Base-by-base conservation (phyloP, 2,113 vertebrate species). In the Thymallus thymallus region DNA sequence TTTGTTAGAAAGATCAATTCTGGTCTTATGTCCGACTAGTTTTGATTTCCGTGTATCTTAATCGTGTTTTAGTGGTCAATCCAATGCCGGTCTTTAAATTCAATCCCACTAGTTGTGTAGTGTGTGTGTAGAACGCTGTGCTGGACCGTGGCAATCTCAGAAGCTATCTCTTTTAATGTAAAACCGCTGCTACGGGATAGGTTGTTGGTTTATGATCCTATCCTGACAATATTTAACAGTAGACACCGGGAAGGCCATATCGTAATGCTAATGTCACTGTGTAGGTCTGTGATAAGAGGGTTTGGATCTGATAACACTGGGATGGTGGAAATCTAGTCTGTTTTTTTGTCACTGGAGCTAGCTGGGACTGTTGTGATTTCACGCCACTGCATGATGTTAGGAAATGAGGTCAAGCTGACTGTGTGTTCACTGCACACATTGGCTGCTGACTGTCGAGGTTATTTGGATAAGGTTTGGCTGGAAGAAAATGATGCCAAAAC, bases 191-290 rank as follows among this genome's bases (percentile, higher is more conserved):
- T 26, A 46, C 32, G 9, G 6, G 20, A 68, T 35, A 69, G 41
- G 22, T 13, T 48, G 67, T 68, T 23, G n/a, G 66, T 22, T 41
- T 69, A 18, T 24, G 45, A 51, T 69, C 23, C 13, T 51, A 69
- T 69, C 41, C 12, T 20, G 45, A 14, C 68, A 18, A 4, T 70
- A 29, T 56, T 70, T 70, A 23, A 70, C 46, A 70, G 46, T 46
- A 68, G 66, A 41, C 35, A 68, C 32, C 10, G n/a, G 20, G 66
- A 45, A 30, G 3, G 20, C 22, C 24, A 26, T 68, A 45, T 41
- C 66, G 12, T 45, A 45, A 68, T 55, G 63, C 77, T 75, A 75
- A 78, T 70, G 68, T 79, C 18, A 65, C 20, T 71, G 66, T 66
- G 72, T 73, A 66, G 72, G 32, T 60, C 26, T 45, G 30, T 24